These are phyloP conservation scores for Pao palembangensis DNA, from an alignment of 2,113 vertebrate genomes.

Conservation along the genomic window DNA sequence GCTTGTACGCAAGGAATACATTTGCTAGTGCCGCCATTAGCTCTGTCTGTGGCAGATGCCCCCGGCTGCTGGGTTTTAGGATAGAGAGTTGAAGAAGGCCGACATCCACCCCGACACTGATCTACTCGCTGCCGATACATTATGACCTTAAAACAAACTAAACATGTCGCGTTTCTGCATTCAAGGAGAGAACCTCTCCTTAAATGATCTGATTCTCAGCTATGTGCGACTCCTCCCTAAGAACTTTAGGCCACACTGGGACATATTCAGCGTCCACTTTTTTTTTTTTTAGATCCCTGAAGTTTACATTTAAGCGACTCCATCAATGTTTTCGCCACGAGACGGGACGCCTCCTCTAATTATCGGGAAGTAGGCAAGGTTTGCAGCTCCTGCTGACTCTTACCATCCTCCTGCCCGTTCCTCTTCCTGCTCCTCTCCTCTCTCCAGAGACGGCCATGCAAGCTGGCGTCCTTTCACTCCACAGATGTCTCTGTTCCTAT, in stretches of 20 bases:
- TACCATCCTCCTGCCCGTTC: constrained; percentile 25
- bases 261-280: not conserved
- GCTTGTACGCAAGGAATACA: constrained; percentile 61
- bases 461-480: constrained; percentile 75
- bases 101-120: not conserved
- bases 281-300: constrained; percentile 10
- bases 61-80: constrained; percentile 41
- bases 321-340: constrained; percentile 17
- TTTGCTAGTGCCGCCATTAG: constrained; percentile 69
- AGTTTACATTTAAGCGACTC: constrained; percentile 30
- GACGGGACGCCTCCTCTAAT: constrained; percentile 30
- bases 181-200: too few relatives aligned
- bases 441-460: constrained; percentile 69
- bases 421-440: constrained; percentile 42
- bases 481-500: constrained; percentile 77
- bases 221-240: not conserved
- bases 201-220: too few relatives aligned
- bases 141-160: too few relatives aligned
- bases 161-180: too few relatives aligned
- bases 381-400: constrained; percentile 39
- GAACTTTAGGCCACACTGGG: not conserved
- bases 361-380: constrained; percentile 36
- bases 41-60: constrained; percentile 54
- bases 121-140: too few relatives aligned
- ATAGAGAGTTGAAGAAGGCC: constrained; percentile 44